These are phyloP conservation scores for Nomada ruficornis DNA, from an alignment of 2,888 invertebrate genomes.

Conservation along the genomic window DNA sequence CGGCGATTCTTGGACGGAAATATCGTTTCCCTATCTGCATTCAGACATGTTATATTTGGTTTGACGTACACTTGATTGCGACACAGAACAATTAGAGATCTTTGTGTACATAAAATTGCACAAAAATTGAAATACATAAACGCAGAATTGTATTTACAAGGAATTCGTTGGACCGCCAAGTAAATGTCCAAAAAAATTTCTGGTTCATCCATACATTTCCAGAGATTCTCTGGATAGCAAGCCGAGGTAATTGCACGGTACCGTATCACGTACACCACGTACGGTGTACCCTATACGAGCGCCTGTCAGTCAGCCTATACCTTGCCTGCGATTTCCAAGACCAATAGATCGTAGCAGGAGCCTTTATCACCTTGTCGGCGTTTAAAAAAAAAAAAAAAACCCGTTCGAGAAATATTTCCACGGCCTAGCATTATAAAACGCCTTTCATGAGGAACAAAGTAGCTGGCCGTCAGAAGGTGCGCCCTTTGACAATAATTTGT, in stretches of 20 bases:
- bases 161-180: too few relatives aligned
- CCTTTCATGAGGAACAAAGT: constrained; percentile 72
- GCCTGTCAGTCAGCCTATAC: background rate
- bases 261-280: constrained; percentile 9
- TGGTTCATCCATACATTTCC: background rate
- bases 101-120: too few relatives aligned
- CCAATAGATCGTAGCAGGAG: constrained; percentile 4
- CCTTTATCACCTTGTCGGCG: constrained; percentile 17
- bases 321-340: background rate
- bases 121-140: too few relatives aligned
- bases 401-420: constrained; percentile 66
- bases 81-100: too few relatives aligned
- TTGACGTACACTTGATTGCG: too few relatives aligned
- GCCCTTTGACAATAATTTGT: constrained; percentile 75
- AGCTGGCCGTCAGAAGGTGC: constrained; percentile 69
- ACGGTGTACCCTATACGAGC: background rate
- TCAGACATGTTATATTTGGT: too few relatives aligned
- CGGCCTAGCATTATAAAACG: constrained; percentile 70
- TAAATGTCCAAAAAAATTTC: too few relatives aligned
- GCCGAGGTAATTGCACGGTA: constrained; percentile 34
- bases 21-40: too few relatives aligned
- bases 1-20: too few relatives aligned
- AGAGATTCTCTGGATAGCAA: constrained; percentile 33
- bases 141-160: too few relatives aligned
- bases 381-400: constrained; percentile 49